A percentile compares a stretch with the other conserved stretches of the same genome.
These are phyloP conservation scores for Stictocephala bisonia DNA, from an alignment of 2,888 invertebrate genomes.

Conservation along the genomic window DNA sequence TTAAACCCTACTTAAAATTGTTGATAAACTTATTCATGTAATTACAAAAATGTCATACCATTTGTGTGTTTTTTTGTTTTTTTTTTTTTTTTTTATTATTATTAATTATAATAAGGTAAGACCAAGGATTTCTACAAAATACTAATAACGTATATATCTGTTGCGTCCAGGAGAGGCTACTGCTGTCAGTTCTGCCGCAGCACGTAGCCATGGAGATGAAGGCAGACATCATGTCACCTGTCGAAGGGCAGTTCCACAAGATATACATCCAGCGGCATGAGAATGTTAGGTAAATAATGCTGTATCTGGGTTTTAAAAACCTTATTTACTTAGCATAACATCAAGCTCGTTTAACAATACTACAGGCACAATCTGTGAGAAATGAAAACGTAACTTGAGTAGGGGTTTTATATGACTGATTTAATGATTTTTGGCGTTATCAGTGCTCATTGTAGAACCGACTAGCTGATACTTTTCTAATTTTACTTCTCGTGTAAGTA, in stretches of 20 bases:
- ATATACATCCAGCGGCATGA: constrained; percentile 95
- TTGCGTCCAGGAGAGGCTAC: constrained; percentile 81
- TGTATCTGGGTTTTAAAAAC: constrained; percentile 9
- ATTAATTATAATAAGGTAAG: neutral
- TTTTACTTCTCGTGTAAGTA: too few species aligned
- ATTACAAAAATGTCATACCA: neutral
- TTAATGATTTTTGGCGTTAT: too few species aligned
- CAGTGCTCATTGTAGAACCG: too few species aligned
- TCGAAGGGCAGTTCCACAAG: constrained; percentile 93
- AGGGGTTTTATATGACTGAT: too few species aligned
- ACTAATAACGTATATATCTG: neutral
- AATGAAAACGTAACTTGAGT: too few species aligned
- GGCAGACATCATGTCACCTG: constrained; percentile 89
- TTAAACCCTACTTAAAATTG: too few species aligned
- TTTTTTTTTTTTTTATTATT: neutral
- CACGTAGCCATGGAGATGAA: constrained; percentile 96
- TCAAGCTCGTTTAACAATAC: too few species aligned
- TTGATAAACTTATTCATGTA: too few species aligned
- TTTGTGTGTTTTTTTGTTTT: too few species aligned
- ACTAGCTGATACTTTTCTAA: too few species aligned
- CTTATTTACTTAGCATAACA: constrained; percentile 48
- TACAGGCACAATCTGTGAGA: too few species aligned
- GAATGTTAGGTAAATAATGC: constrained; percentile 81
- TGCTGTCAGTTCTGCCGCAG: constrained; percentile 89
- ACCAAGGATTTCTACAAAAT: neutral